Evolutionary conservation across 2,797 vertebrate genomes (phyloP), one percentile per base, ranked within the genome.

Genomic region (Protonibea diacanthus): DNA sequence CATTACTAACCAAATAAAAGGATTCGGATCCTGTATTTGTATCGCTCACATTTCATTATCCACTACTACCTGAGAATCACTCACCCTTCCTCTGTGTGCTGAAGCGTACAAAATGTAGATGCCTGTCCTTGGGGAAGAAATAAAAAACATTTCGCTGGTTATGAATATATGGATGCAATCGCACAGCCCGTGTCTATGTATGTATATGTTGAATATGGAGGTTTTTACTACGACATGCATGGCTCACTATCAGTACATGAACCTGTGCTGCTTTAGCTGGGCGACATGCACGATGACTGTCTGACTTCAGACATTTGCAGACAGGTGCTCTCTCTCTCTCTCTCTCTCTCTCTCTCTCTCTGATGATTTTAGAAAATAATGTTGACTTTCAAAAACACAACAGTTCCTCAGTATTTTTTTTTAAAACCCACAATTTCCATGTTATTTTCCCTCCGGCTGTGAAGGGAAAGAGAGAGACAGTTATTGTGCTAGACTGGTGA

Each of bases 151-250:
- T 83, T 63, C 15, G 20, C 23, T 42, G 33, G 64, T 62, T 82
- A 88, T 91, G 85, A 91, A 89, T 87, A 80, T 76, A 88, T 87
- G 82, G 62, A 89, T 84, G 81, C 71, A 81, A 84, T 83, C 23
- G 51, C 60, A 42, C 42, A 8, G 60, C 20, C 13, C 38, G 33
- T 59, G 33, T 48, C 27, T 55, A 38, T 60, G 18, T 42, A 59
- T 27, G 40, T 7, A 58, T 55, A 14, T 47, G 47, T 40, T 78
- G 45, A 68, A 64, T 63, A 61, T 75, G 66, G 45, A 60, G 1
- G 11, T 40, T 45, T 71, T 78, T 65, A 56, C 12, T 18, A 25
- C 27, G 48, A 53, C 17, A 48, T 33, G 7, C 33, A 33, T 9
- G 59, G 74, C 53, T 65, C 18, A 40, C 14, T 21, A 68, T 62